Percentiles rank a stretch among this genome's conserved stretches.
phyloP scores from a whole-genome alignment of 2,888 invertebrate genomes.

The Fragum sueziense region DNA sequence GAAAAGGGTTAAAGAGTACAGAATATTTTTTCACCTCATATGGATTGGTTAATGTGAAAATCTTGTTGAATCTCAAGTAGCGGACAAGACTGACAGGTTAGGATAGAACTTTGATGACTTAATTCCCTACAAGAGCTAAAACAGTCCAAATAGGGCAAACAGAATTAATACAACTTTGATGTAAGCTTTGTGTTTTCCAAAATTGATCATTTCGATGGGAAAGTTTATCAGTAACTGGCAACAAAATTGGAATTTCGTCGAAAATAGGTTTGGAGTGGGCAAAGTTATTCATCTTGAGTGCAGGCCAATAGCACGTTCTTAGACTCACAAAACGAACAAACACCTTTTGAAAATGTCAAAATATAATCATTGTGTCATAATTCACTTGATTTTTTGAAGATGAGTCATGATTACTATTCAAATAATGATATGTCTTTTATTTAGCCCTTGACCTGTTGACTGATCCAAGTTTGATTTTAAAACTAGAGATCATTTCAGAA shows the following conservation, averaged over 20 bases:
- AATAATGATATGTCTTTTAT: too few relatives aligned
- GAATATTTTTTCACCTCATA: constrained; percentile 2
- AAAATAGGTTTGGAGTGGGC: constrained; percentile 47
- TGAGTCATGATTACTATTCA: background rate
- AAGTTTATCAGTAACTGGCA: constrained; percentile 52
- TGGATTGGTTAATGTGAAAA: constrained; percentile 14
- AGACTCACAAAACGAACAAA: constrained; percentile 55
- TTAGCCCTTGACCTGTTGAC: too few relatives aligned
- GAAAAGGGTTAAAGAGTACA: background rate
- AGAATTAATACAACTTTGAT: constrained; percentile 56
- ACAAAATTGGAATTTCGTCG: constrained; percentile 51
- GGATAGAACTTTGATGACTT: constrained; percentile 52
- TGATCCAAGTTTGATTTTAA: too few relatives aligned
- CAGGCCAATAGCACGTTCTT: constrained; percentile 51
- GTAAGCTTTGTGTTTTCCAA: constrained; percentile 53
- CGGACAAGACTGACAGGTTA: constrained; percentile 26
- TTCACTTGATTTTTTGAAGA: background rate
- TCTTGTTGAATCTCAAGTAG: constrained; percentile 1
- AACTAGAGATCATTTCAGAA: too few relatives aligned
- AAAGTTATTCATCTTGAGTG: constrained; percentile 43
- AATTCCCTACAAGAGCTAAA: constrained; percentile 55
- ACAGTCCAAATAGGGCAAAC: constrained; percentile 58
- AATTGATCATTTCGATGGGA: constrained; percentile 58
- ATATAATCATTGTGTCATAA: constrained; percentile 19
- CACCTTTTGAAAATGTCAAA: constrained; percentile 60